Conservation (phyloP, 2,797 vertebrate species). For the Diplodus sargus region DNA sequence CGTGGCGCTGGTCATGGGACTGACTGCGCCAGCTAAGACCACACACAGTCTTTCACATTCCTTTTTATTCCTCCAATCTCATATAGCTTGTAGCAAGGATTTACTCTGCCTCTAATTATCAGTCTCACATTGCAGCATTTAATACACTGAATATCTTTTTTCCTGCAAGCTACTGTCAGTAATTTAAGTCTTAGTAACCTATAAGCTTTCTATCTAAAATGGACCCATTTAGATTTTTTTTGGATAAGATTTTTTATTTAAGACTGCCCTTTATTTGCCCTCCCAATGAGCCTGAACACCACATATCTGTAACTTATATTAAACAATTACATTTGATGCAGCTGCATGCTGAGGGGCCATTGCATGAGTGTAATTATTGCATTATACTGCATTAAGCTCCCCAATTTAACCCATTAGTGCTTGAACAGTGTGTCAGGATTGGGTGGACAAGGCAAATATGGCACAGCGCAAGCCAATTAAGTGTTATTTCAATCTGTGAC, state of each 20-base stretch:
- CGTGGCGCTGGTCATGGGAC: constrained; percentile 70
- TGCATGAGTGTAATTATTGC: constrained; percentile 71
- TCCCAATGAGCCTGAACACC: constrained; percentile 49
- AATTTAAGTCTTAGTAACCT: constrained; percentile 57
- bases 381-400: constrained; percentile 75
- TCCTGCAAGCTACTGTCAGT: constrained; percentile 61
- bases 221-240: constrained; percentile 74
- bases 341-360: constrained; percentile 37
- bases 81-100: constrained; percentile 76
- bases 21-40: constrained; percentile 55
- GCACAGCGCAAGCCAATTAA: constrained; percentile 74
- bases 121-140: constrained; percentile 59
- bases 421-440: constrained; percentile 66
- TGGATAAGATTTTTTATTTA: constrained; percentile 62
- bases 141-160: constrained; percentile 52
- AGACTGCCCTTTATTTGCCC: constrained; percentile 50
- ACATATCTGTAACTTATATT: constrained; percentile 52
- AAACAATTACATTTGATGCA: constrained; percentile 57
- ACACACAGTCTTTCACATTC: constrained; percentile 44
- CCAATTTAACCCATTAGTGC: constrained; percentile 77
- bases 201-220: constrained; percentile 55
- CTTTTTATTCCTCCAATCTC: constrained; percentile 52
- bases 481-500: constrained; percentile 76
- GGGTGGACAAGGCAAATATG: constrained; percentile 72
- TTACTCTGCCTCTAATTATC: constrained; percentile 74